Conservation (phyloP, 2,888 invertebrate species). For the Hoplodrina blanda region DNA sequence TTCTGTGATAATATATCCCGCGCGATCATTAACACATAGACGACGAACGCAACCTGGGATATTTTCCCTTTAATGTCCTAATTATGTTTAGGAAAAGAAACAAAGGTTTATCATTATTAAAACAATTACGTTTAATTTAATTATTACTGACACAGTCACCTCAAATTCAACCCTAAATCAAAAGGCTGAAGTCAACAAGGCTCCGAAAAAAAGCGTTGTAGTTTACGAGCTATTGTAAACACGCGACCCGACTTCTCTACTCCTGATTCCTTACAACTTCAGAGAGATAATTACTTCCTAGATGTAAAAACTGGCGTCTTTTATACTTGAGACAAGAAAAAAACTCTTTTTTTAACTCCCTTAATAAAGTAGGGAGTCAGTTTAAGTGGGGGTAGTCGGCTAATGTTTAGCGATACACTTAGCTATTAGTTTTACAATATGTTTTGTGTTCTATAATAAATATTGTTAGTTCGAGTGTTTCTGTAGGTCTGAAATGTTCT, state of each 20-base stretch:
- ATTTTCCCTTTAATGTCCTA: no score
- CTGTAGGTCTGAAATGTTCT: neutral
- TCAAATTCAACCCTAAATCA: no score
- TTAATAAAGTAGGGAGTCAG: slow-evolving; percentile 62
- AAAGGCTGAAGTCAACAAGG: no score
- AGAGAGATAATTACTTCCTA: slow-evolving; percentile 83
- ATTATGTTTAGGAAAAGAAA: no score
- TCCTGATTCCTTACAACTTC: slow-evolving; percentile 78
- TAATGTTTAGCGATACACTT: slow-evolving; percentile 58
- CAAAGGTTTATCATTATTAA: no score
- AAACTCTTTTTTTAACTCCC: slow-evolving; percentile 66
- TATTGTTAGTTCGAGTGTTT: no score
- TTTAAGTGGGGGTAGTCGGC: slow-evolving; percentile 53
- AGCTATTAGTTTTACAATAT: slow-evolving; percentile 25
- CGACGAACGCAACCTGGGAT: no score
- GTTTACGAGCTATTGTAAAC: slow-evolving; percentile 41
- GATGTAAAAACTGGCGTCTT: slow-evolving; percentile 78
- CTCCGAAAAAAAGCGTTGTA: neutral
- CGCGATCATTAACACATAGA: no score
- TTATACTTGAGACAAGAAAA: slow-evolving; percentile 70
- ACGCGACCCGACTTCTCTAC: slow-evolving; percentile 69
- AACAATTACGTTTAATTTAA: no score
- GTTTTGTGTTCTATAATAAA: neutral
- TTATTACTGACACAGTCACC: no score
- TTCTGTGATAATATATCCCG: no score